Evolutionary conservation across 2,888 invertebrate species (phyloP).

Genomic region (Matsumyia berberina): DNA sequence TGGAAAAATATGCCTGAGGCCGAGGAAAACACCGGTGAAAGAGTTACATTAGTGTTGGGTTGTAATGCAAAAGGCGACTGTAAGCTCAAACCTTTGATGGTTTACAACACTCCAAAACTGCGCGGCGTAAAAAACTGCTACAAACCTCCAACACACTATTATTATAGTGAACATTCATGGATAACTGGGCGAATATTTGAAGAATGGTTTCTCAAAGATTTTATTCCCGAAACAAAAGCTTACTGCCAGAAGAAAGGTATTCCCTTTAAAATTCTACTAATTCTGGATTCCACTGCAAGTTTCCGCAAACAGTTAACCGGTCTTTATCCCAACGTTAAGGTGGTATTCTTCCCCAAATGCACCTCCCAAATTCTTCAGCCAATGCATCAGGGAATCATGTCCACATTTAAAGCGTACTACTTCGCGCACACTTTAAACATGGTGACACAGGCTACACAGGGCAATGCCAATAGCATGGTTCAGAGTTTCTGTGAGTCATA

Average conservation of each 20-base stretch:
- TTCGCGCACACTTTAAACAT: neutral
- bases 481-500: constrained; percentile 2
- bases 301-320: neutral
- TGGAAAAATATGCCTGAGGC: constrained; percentile 78
- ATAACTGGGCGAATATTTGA: constrained; percentile 2
- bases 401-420: constrained; percentile 12
- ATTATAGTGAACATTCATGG: neutral
- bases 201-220: constrained; percentile 10
- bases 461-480: neutral
- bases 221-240: neutral
- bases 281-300: neutral
- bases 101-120: neutral
- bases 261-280: constrained; percentile 11
- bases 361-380: neutral
- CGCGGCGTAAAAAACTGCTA: neutral
- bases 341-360: neutral
- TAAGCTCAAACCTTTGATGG: neutral
- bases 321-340: constrained; percentile 5
- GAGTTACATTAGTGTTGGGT: neutral
- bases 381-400: constrained; percentile 3
- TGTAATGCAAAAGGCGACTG: constrained; percentile 5
- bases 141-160: neutral
- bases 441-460: neutral
- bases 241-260: neutral
- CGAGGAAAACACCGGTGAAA: neutral